phyloP scores from a whole-genome alignment of 2,888 invertebrate species.

The Aphrophora alni region DNA sequence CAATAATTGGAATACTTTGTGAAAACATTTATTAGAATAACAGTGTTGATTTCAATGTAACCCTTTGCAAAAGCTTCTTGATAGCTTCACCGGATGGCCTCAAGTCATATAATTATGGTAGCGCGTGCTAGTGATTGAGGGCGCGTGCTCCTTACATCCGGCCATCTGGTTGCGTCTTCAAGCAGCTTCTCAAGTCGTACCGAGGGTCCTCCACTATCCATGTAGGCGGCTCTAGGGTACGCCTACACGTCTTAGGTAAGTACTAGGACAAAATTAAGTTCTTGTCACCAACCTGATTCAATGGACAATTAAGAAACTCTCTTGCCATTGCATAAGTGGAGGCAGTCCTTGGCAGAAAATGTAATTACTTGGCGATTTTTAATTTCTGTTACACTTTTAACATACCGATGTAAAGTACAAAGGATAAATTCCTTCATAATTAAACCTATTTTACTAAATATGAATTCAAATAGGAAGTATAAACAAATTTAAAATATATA shows the following conservation, averaged over 20 bases:
- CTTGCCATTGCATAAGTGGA: not conserved
- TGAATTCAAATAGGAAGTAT: too few species aligned
- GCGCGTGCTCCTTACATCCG: not conserved
- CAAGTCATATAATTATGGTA: slow-evolving; percentile 6
- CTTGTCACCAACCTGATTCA: not conserved
- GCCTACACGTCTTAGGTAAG: slow-evolving; percentile 6
- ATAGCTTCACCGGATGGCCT: not conserved
- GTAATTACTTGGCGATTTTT: not conserved
- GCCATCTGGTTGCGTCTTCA: not conserved
- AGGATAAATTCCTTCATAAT: too few species aligned
- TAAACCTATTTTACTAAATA: too few species aligned
- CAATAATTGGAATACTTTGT: too few species aligned
- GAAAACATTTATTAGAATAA: too few species aligned
- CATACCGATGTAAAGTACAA: too few species aligned
- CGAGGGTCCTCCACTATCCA: not conserved
- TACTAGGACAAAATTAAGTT: not conserved
- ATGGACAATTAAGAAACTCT: slow-evolving; percentile 2
- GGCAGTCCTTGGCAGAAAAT: not conserved
- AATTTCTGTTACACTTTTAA: not conserved
- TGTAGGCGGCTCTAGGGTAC: not conserved
- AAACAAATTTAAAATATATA: too few species aligned
- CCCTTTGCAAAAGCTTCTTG: not conserved
- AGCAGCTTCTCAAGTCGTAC: not conserved
- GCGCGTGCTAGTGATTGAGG: slow-evolving; percentile 9
- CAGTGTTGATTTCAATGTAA: not conserved